Evolutionary conservation across 2,888 invertebrate species (phyloP).

Genomic region (Bellardia bayeri): DNA sequence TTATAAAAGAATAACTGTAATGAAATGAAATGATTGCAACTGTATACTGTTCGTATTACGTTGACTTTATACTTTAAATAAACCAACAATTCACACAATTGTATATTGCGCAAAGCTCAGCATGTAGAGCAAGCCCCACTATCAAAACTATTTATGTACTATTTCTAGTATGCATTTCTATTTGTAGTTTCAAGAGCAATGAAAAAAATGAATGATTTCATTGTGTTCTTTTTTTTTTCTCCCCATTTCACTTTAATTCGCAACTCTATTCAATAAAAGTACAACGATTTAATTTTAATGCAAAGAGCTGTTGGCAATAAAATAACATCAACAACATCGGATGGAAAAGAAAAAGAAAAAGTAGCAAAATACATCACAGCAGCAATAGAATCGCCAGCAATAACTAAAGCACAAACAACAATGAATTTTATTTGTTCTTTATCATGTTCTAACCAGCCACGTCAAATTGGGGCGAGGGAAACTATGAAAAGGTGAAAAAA

Average conservation of each 20-base stretch:
- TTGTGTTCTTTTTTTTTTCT: slow-evolving; percentile 26
- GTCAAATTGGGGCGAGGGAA: neutral
- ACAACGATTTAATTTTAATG: slow-evolving; percentile 47
- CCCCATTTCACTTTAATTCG: slow-evolving; percentile 1
- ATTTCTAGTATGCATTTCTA: neutral
- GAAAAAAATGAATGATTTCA: slow-evolving; percentile 12
- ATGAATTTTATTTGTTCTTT: slow-evolving; percentile 1
- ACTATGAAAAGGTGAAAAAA: neutral
- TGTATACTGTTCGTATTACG: slow-evolving; percentile 39
- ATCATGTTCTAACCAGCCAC: neutral
- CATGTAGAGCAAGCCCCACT: slow-evolving; percentile 2
- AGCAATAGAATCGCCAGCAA: neutral
- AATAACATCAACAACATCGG: slow-evolving; percentile 15
- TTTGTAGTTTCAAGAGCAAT: slow-evolving; percentile 33
- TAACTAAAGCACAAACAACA: neutral
- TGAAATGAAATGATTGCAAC: slow-evolving; percentile 34
- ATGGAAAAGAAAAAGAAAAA: neutral
- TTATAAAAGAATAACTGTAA: slow-evolving; percentile 12
- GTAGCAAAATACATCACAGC: neutral
- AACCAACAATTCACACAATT: slow-evolving; percentile 33
- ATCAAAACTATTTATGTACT: neutral
- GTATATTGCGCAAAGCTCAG: slow-evolving; percentile 11
- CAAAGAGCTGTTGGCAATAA: slow-evolving; percentile 42
- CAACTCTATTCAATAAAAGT: slow-evolving; percentile 39
- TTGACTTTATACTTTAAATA: slow-evolving; percentile 44